Evolutionary conservation across 2,888 invertebrate species (phyloP).

Genomic region (Agrotis ipsilon): DNA sequence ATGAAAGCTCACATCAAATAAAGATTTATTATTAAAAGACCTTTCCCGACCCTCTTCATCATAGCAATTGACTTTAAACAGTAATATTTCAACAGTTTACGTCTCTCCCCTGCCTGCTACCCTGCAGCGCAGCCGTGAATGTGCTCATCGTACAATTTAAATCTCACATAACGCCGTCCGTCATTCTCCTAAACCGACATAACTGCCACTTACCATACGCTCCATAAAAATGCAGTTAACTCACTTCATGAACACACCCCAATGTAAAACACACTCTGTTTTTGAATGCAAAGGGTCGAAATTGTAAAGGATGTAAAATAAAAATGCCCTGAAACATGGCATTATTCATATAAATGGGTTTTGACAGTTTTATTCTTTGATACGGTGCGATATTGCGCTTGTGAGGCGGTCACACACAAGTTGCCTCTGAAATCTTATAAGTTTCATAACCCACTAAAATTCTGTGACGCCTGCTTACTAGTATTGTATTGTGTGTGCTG

Average conservation of each 20-base stretch:
- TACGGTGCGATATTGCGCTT: conserved; percentile 72
- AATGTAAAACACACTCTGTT: conserved; percentile 43
- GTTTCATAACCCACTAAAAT: too few species aligned
- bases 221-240: conserved; percentile 73
- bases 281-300: conserved; percentile 12
- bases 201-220: conserved; percentile 78
- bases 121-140: conserved; percentile 46
- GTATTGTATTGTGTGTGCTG: too few species aligned
- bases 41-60: conserved; percentile 8
- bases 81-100: conserved; percentile 30
- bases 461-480: too few species aligned
- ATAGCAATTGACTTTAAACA: conserved; percentile 35
- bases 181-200: conserved; percentile 68
- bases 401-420: conserved; percentile 17
- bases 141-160: conserved; percentile 65
- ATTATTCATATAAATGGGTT: conserved; percentile 86
- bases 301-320: conserved; percentile 10
- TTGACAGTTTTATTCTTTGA: conserved; percentile 87
- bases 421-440: background rate
- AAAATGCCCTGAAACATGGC: conserved; percentile 67
- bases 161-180: conserved; percentile 69
- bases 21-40: conserved; percentile 8
- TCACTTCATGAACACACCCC: conserved; percentile 40
- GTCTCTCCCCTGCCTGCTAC: conserved; percentile 3
- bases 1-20: background rate